These are phyloP conservation scores for Ornithoptera alexandrae DNA, from an alignment of 2,888 invertebrate species.

Conservation along the genomic window DNA sequence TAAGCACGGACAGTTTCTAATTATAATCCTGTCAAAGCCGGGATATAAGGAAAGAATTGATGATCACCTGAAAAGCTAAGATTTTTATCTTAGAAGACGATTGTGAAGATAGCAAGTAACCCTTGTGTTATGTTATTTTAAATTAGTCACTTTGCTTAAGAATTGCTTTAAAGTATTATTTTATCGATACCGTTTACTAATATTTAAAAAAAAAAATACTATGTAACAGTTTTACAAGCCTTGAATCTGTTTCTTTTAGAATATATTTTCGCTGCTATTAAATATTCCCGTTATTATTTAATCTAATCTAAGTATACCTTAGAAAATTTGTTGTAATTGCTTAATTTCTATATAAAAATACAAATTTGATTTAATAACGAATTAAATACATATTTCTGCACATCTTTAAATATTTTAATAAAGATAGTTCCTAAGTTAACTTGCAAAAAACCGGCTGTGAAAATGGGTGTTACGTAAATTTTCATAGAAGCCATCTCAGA, in stretches of 20 bases:
- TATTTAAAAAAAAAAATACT: constrained; percentile 8
- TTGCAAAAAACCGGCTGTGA: constrained; percentile 20
- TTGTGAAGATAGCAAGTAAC: constrained; percentile 62
- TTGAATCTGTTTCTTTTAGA: constrained; percentile 20
- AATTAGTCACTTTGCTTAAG: constrained; percentile 42
- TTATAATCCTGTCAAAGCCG: constrained; percentile 79
- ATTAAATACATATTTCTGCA: constrained; percentile 8
- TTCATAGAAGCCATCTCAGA: constrained; percentile 20
- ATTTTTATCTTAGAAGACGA: constrained; percentile 69
- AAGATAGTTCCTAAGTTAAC: constrained; percentile 10
- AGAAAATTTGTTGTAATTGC: constrained; percentile 15
- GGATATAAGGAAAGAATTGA: constrained; percentile 75
- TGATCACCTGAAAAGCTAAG: constrained; percentile 68
- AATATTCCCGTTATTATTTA: constrained; percentile 16
- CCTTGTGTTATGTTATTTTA: constrained; percentile 58
- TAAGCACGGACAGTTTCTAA: constrained; percentile 77
- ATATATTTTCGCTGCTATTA: constrained; percentile 19
- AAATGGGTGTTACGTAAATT: constrained; percentile 12
- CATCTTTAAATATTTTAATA: background rate
- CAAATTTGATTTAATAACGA: constrained; percentile 8
- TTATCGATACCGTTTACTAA: background rate
- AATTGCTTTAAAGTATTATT: constrained; percentile 3
- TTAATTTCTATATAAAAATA: constrained; percentile 23
- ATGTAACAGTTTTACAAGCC: constrained; percentile 17
- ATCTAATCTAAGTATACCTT: constrained; percentile 9